These are phyloP conservation scores for Ornithoptera priamus DNA, from an alignment of 2,888 invertebrate genomes.

Conservation along the genomic window DNA sequence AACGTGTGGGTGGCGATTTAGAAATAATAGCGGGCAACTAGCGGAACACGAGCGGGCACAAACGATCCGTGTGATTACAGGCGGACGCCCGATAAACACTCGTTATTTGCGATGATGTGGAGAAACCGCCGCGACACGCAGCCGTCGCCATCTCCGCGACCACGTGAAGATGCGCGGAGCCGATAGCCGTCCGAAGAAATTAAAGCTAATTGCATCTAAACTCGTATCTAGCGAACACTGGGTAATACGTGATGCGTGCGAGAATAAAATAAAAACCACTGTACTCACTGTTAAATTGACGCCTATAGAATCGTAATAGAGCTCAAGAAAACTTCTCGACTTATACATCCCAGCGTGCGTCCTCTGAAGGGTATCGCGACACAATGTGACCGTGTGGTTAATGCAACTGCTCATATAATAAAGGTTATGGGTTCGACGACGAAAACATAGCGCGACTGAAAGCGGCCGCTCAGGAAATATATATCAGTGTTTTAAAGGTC, in stretches of 20 bases:
- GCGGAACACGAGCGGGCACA: constrained; percentile 37
- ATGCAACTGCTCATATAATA: constrained; percentile 23
- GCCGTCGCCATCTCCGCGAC: neutral
- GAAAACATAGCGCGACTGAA: constrained; percentile 22
- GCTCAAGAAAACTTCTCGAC: constrained; percentile 36
- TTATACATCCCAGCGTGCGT: constrained; percentile 41
- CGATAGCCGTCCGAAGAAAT: too few relatives aligned
- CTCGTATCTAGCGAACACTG: too few relatives aligned
- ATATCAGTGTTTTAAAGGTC: constrained; percentile 15
- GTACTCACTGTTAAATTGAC: constrained; percentile 50
- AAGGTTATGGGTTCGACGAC: constrained; percentile 31
- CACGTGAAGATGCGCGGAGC: too few relatives aligned
- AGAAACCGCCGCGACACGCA: constrained; percentile 3
- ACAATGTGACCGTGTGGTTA: constrained; percentile 24
- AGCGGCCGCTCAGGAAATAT: constrained; percentile 28
- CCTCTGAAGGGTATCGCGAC: constrained; percentile 23
- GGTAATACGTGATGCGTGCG: neutral
- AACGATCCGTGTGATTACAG: constrained; percentile 27
- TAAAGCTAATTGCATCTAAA: too few relatives aligned
- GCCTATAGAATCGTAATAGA: constrained; percentile 43
- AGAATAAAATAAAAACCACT: neutral
- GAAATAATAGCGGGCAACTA: constrained; percentile 38
- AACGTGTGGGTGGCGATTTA: constrained; percentile 29
- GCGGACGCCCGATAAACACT: constrained; percentile 34
- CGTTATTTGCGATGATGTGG: constrained; percentile 36